Percentiles rank a stretch among this genome's conserved stretches.
Evolutionary conservation across 1,140 invertebrate genomes (phyloP).

Genomic region (Chlorops oryzae): DNA sequence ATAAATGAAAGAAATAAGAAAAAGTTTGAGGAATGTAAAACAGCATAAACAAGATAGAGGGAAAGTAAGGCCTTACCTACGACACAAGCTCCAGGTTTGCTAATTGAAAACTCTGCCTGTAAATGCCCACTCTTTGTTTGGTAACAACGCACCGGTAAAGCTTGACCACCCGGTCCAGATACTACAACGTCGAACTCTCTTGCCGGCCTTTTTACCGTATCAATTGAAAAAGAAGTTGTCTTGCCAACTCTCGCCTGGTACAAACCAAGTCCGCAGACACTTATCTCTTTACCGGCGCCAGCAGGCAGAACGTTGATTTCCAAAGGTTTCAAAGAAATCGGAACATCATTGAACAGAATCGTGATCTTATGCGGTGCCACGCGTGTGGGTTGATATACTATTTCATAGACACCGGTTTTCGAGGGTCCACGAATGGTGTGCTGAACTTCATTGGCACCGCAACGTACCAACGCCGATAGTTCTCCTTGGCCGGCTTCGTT

Average conservation of each 20-base stretch:
- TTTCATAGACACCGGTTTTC: slow-evolving; percentile 66
- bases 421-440: slow-evolving; percentile 64
- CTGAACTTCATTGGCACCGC: slow-evolving; percentile 72
- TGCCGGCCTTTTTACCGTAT: slow-evolving; percentile 75
- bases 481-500: slow-evolving; percentile 76
- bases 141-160: slow-evolving; percentile 88
- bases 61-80: no score
- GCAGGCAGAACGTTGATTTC: slow-evolving; percentile 54
- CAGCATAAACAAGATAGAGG: no score
- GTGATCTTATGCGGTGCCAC: slow-evolving; percentile 76
- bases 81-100: slow-evolving; percentile 61
- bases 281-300: slow-evolving; percentile 61
- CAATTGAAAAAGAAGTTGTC: slow-evolving; percentile 80
- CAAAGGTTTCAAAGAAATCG: slow-evolving; percentile 54
- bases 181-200: slow-evolving; percentile 89
- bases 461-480: slow-evolving; percentile 68
- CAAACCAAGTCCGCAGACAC: slow-evolving; percentile 62
- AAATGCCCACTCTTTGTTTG: slow-evolving; percentile 91
- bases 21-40: neutral
- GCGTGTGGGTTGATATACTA: slow-evolving; percentile 77
- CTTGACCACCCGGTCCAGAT: slow-evolving; percentile 79
- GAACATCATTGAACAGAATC: slow-evolving; percentile 70
- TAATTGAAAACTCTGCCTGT: slow-evolving; percentile 86
- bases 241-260: slow-evolving; percentile 76
- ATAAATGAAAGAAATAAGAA: neutral